phyloP scores from a whole-genome alignment of 1,140 invertebrate species.

The Galendromus occidentalis region DNA sequence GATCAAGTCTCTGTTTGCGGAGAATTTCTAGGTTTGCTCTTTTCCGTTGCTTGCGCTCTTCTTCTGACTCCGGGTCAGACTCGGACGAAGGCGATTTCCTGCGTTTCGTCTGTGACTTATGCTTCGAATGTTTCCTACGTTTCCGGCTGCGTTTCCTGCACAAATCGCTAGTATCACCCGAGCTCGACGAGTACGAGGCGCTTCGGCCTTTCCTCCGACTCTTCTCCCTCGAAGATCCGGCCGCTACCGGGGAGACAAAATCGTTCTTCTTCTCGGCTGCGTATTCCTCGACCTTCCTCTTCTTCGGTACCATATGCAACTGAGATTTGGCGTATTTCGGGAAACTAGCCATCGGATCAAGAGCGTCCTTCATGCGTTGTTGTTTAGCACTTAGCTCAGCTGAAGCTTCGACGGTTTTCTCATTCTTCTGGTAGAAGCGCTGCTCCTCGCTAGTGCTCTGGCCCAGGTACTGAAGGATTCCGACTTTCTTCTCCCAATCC shows the following conservation, averaged over 20 bases:
- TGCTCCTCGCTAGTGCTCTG: slow-evolving; percentile 44
- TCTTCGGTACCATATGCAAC: slow-evolving; percentile 23
- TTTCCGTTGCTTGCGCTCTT: slow-evolving; percentile 11
- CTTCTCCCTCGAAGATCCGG: not conserved
- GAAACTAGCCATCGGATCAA: slow-evolving; percentile 54
- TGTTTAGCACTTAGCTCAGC: slow-evolving; percentile 20
- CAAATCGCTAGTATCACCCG: not conserved
- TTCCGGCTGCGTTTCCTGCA: not conserved
- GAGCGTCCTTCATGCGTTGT: slow-evolving; percentile 23
- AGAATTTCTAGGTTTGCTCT: slow-evolving; percentile 45
- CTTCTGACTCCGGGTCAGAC: slow-evolving; percentile 8
- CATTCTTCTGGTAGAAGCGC: slow-evolving; percentile 9
- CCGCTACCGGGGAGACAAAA: not conserved
- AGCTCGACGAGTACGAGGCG: not conserved
- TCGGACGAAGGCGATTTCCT: slow-evolving; percentile 9
- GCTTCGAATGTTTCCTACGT: slow-evolving; percentile 21
- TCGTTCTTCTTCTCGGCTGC: not conserved
- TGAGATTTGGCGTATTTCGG: slow-evolving; percentile 34
- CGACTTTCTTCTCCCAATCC: slow-evolving; percentile 93
- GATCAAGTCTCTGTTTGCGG: slow-evolving; percentile 49
- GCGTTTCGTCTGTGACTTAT: slow-evolving; percentile 13
- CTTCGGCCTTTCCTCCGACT: not conserved
- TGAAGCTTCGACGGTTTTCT: slow-evolving; percentile 12
- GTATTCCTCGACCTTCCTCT: slow-evolving; percentile 24
- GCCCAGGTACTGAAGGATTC: slow-evolving; percentile 81